Conservation (phyloP, 2,113 vertebrate genomes). For the Trogon surrucura region DNA sequence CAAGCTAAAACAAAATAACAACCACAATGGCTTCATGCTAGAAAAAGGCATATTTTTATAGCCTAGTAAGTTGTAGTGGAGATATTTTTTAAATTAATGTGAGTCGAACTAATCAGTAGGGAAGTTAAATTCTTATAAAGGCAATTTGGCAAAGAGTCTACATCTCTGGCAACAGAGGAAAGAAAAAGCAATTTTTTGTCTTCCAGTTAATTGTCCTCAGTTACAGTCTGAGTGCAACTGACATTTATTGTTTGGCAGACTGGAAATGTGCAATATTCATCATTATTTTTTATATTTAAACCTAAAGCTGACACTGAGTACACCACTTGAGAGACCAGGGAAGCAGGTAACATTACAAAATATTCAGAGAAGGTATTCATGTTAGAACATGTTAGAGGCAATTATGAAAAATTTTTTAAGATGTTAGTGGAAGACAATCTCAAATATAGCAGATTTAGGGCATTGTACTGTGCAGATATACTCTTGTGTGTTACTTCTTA, state of each 20-base stretch:
- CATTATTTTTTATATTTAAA: conserved; percentile 41
- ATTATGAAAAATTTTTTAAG: background rate
- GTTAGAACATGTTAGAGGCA: background rate
- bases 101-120: conserved; percentile 43
- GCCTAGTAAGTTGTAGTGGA: background rate
- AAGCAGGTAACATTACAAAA: background rate
- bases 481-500: background rate
- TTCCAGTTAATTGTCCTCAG: conserved; percentile 52
- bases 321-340: background rate
- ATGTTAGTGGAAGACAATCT: background rate
- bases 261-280: conserved; percentile 26
- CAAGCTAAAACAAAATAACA: background rate
- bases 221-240: background rate
- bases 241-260: conserved; percentile 37
- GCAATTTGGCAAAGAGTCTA: conserved; percentile 51
- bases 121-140: conserved; percentile 58
- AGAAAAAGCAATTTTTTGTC: conserved; percentile 33
- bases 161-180: conserved; percentile 19
- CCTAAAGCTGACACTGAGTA: background rate
- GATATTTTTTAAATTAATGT: conserved; percentile 54
- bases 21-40: background rate
- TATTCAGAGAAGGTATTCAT: background rate
- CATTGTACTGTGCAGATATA: background rate
- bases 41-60: conserved; percentile 9
- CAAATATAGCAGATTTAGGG: background rate